Evolutionary conservation across 2,797 vertebrate species (phyloP).

Genomic region (Acipenser transmontanus): DNA sequence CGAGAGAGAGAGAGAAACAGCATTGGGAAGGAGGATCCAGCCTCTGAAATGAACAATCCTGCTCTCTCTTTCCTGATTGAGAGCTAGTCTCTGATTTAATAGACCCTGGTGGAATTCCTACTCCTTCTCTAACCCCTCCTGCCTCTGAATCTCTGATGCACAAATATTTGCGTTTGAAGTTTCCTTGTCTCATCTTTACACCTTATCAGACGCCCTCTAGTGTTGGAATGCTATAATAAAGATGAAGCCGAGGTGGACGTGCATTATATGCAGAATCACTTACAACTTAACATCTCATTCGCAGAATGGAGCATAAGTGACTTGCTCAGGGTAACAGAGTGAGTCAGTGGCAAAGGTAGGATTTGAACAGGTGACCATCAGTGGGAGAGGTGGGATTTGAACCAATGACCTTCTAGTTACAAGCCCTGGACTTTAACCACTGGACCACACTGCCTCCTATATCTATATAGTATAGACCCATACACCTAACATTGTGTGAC

Average conservation of each 20-base stretch:
- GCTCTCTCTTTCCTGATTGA: not conserved
- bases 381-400: not conserved
- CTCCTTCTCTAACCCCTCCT: not conserved
- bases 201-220: slow-evolving; percentile 19
- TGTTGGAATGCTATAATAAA: slow-evolving; percentile 5
- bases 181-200: not conserved
- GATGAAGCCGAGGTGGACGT: not conserved
- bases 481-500: no score
- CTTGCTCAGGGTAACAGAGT: not conserved
- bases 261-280: no score
- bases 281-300: no score
- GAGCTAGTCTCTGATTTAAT: not conserved
- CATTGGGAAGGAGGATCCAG: no score
- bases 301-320: not conserved
- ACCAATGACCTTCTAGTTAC: not conserved
- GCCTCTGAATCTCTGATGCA: slow-evolving; percentile 1
- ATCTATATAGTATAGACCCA: no score
- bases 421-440: no score
- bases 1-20: no score
- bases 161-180: slow-evolving; percentile 3
- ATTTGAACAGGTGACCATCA: not conserved
- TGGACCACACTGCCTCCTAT: no score
- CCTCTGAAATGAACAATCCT: not conserved
- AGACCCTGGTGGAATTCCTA: not conserved
- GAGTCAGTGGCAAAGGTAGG: not conserved